Evolutionary conservation across 2,113 vertebrate genomes (phyloP).

Genomic region (Piaya cayana): DNA sequence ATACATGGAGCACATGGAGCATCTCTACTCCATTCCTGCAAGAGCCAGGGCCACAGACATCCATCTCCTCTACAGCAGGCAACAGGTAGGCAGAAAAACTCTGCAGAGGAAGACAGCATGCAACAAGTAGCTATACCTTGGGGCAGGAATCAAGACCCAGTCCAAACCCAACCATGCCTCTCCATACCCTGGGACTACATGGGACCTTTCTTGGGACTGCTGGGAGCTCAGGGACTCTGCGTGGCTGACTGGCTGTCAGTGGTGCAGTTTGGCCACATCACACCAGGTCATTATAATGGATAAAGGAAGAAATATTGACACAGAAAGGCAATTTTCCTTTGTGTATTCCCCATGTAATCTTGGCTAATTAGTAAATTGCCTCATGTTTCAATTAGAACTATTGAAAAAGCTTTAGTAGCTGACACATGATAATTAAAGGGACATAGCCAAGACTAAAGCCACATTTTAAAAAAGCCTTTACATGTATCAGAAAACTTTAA

Average conservation of each 20-base stretch:
- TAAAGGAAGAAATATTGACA: slow-evolving; percentile 31
- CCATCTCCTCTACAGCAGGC: not conserved
- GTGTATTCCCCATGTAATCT: slow-evolving; percentile 30
- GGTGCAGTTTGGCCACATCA: not conserved
- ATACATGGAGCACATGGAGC: rapidly evolving
- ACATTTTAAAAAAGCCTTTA: not conserved
- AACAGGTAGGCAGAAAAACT: not conserved
- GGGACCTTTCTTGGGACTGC: not conserved
- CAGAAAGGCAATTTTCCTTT: slow-evolving; percentile 22
- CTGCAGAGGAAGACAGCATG: not conserved
- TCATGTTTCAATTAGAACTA: slow-evolving; percentile 53
- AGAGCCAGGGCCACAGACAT: not conserved
- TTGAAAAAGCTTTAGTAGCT: slow-evolving; percentile 48
- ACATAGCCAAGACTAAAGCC: slow-evolving; percentile 9
- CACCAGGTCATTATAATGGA: not conserved
- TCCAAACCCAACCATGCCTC: not conserved
- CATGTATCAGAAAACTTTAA: not conserved
- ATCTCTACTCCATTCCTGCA: not conserved
- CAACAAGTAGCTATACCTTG: rapidly evolving
- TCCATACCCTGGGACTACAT: rapidly evolving
- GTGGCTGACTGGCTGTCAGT: not conserved
- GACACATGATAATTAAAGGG: slow-evolving; percentile 39
- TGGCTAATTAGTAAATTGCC: slow-evolving; percentile 58
- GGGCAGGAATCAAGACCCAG: not conserved
- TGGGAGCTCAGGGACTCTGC: not conserved